phyloP scores from a whole-genome alignment of 2,113 vertebrate species.

The Ibidorhyncha struthersii region DNA sequence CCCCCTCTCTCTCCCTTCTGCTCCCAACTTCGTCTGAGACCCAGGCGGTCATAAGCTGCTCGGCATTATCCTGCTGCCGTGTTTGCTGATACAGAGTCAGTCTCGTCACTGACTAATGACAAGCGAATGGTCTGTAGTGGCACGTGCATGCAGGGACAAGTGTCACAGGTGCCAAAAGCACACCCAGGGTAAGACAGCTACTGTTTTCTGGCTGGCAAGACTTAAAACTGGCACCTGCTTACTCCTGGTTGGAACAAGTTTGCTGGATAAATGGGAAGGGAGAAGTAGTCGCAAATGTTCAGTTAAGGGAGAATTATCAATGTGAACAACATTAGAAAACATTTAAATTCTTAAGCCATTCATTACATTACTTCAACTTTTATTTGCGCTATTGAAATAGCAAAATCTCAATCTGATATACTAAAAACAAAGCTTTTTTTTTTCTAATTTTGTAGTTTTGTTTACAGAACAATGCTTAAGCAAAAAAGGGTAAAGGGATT shows the following conservation, averaged over 20 bases:
- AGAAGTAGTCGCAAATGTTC: not conserved
- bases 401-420: not conserved
- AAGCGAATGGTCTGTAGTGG: too few species aligned
- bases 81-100: not conserved
- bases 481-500: not conserved
- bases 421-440: not conserved
- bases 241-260: not conserved
- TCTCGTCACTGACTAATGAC: not conserved
- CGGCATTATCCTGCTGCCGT: not conserved
- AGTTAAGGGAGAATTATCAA: not conserved
- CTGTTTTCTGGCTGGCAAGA: not conserved
- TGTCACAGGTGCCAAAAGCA: not conserved
- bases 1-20: not conserved
- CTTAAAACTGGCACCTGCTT: not conserved
- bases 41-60: not conserved
- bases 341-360: not conserved
- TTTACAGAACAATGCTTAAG: not conserved
- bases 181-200: not conserved
- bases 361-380: not conserved
- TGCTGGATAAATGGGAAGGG: not conserved
- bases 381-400: not conserved
- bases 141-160: not conserved
- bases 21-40: not conserved
- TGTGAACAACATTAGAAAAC: not conserved
- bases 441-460: not conserved